These are phyloP conservation scores for Rhadina sibilatrix DNA, from an alignment of 2,113 vertebrate genomes.

Conservation along the genomic window DNA sequence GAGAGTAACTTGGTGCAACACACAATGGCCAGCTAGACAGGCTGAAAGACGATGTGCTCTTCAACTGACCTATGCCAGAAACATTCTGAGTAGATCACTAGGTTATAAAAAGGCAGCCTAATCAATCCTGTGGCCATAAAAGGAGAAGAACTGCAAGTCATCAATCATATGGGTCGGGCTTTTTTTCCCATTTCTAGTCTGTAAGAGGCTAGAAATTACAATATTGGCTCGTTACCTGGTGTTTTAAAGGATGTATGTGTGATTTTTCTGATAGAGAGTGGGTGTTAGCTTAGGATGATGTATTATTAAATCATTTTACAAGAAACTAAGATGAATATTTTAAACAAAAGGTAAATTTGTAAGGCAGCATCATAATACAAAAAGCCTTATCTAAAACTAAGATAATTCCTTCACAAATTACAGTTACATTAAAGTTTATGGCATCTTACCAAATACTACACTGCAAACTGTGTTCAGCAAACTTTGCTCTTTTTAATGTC, in stretches of 20 bases:
- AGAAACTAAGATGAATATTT: background rate
- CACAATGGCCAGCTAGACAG: accelerated
- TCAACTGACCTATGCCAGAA: background rate
- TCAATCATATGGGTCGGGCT: accelerated
- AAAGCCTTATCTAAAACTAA: background rate
- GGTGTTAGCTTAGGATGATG: background rate
- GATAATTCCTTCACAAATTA: background rate
- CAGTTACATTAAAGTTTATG: background rate
- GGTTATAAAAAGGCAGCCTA: background rate
- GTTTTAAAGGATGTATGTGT: background rate
- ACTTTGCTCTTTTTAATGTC: background rate
- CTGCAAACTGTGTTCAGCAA: background rate
- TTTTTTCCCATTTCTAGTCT: background rate
- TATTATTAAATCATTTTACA: background rate
- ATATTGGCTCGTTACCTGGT: background rate
- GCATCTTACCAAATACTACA: background rate
- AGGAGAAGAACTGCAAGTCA: background rate
- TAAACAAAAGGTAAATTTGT: background rate
- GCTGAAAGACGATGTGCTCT: background rate
- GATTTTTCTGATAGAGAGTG: background rate
- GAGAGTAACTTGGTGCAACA: background rate
- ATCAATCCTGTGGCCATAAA: background rate
- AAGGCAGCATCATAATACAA: background rate
- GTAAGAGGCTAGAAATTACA: background rate
- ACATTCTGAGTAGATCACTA: background rate